Evolutionary conservation across 2,888 invertebrate genomes (phyloP).

Genomic region (Acronicta aceris): DNA sequence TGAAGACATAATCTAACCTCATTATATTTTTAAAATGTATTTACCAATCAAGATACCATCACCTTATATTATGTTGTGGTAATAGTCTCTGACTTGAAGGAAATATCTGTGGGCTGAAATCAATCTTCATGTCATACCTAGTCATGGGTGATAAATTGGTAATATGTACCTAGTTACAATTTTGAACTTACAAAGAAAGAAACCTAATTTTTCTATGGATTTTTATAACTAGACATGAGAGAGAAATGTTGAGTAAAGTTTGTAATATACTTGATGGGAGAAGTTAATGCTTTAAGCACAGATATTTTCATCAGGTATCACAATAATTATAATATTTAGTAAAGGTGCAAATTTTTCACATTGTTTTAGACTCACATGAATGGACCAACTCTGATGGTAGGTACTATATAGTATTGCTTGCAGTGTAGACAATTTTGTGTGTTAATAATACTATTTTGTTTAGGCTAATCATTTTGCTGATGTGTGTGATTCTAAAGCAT

Average conservation of each 20-base stretch:
- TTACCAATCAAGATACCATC: too few relatives aligned
- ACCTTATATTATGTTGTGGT: background rate
- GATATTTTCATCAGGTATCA: slow-evolving; percentile 14
- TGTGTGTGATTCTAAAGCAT: slow-evolving; percentile 83
- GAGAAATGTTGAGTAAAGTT: too few relatives aligned
- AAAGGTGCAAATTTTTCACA: slow-evolving; percentile 64
- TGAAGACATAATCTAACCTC: too few relatives aligned
- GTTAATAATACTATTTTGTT: slow-evolving; percentile 54
- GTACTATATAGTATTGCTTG: slow-evolving; percentile 69
- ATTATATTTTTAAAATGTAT: too few relatives aligned
- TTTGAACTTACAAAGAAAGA: too few relatives aligned
- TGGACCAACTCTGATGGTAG: slow-evolving; percentile 78
- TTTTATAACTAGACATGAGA: too few relatives aligned
- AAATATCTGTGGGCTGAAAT: slow-evolving; percentile 23
- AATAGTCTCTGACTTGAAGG: background rate
- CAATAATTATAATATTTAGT: slow-evolving; percentile 35
- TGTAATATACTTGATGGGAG: too few relatives aligned
- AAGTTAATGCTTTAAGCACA: background rate
- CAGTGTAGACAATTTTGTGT: slow-evolving; percentile 56
- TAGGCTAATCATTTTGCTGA: slow-evolving; percentile 59
- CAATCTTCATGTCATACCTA: background rate
- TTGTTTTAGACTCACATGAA: slow-evolving; percentile 87
- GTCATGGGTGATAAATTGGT: too few relatives aligned
- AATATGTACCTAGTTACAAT: too few relatives aligned
- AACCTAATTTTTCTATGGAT: too few relatives aligned